A percentile compares a stretch with the other conserved stretches of the same genome.
Conservation (phyloP, 2,113 vertebrate genomes). For the Zosterops pallidus region DNA sequence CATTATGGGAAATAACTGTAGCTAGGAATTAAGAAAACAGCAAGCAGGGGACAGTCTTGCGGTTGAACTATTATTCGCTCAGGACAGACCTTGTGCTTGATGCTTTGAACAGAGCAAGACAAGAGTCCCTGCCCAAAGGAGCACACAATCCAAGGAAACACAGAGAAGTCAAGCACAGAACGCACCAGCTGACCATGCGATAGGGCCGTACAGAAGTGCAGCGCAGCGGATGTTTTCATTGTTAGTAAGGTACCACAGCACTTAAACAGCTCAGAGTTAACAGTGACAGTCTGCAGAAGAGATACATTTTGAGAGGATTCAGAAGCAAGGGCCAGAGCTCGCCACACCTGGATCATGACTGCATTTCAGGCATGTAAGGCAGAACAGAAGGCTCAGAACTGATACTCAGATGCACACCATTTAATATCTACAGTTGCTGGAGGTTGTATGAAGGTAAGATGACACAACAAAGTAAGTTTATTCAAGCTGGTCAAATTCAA, state of each 20-base stretch:
- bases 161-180: constrained; percentile 18
- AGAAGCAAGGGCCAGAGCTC: constrained; percentile 13
- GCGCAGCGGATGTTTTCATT: background rate
- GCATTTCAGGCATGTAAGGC: background rate
- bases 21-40: background rate
- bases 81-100: constrained; percentile 19
- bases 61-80: background rate
- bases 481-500: background rate
- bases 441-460: background rate
- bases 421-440: background rate
- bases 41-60: background rate
- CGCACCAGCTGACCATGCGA: constrained; percentile 14
- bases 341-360: background rate
- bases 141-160: constrained; percentile 21
- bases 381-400: constrained; percentile 24
- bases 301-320: constrained; percentile 19
- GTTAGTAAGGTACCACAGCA: constrained; percentile 28
- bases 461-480: background rate
- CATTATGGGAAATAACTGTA: background rate
- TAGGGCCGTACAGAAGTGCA: constrained; percentile 20
- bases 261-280: constrained; percentile 37
- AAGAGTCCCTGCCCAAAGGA: constrained; percentile 6
- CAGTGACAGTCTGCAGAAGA: constrained; percentile 31
- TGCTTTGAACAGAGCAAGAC: constrained; percentile 20
- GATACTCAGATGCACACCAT: background rate